Percentiles rank a stretch among this genome's conserved stretches.
Conservation (phyloP, 2,113 vertebrate species). For the Plestiodon gilberti region DNA sequence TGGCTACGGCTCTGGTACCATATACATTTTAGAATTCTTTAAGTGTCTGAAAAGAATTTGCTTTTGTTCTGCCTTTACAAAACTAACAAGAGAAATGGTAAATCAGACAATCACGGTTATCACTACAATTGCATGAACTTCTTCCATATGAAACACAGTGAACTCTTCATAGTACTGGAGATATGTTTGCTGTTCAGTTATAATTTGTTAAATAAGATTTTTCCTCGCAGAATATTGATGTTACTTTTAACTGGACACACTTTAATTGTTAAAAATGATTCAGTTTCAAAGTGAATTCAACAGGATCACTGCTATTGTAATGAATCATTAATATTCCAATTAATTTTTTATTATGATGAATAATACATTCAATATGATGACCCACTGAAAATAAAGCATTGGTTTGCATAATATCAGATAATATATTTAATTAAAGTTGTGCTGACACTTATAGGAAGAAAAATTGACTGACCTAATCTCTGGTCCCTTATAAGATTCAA, state of each 20-base stretch:
- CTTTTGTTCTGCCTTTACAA: conserved; percentile 1
- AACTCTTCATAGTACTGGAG: background rate
- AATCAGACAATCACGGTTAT: too few relatives aligned
- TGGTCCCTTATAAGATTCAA: conserved; percentile 31
- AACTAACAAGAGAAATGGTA: conserved; percentile 5
- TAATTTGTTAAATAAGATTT: conserved; percentile 33
- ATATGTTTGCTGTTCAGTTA: conserved; percentile 21
- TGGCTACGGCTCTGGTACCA: too few relatives aligned
- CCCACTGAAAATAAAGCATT: conserved; percentile 69
- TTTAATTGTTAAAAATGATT: conserved; percentile 72
- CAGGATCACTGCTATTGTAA: conserved; percentile 71
- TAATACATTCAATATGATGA: conserved; percentile 72
- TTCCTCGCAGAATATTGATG: conserved; percentile 31
- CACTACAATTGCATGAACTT: conserved; percentile 1
- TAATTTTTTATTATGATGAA: conserved; percentile 75
- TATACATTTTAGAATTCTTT: background rate
- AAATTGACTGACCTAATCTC: background rate
- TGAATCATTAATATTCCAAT: conserved; percentile 77
- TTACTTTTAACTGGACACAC: conserved; percentile 58
- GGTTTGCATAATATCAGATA: conserved; percentile 57
- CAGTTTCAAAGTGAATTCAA: conserved; percentile 69
- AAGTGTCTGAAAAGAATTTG: background rate
- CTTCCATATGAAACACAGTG: background rate
- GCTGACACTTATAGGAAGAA: conserved; percentile 37
- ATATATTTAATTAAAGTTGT: conserved; percentile 53